Conservation (phyloP, 2,797 vertebrate genomes). For the Alosa sapidissima region DNA sequence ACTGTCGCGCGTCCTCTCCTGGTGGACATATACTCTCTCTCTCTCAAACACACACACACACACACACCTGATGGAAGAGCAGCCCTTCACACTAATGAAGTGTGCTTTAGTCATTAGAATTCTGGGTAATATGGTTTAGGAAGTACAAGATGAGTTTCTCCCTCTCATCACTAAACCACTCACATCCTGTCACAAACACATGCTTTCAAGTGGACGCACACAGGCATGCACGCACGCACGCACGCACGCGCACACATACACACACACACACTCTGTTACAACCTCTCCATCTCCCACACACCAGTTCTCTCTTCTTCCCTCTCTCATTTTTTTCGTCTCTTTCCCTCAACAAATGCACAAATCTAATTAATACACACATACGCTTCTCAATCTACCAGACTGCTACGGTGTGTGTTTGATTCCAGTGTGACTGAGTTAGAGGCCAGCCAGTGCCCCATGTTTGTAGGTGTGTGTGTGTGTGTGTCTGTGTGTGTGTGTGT, state of each 20-base stretch:
- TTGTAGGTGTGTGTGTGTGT: not conserved
- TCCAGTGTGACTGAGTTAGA: not conserved
- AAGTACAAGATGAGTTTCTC: not conserved
- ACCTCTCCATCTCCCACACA: not conserved
- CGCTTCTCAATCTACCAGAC: not conserved
- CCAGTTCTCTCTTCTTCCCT: too few relatives aligned
- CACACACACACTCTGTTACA: not conserved
- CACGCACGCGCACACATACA: not conserved
- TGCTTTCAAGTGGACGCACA: not conserved
- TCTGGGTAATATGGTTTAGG: not conserved
- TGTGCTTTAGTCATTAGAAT: slow-evolving; percentile 14
- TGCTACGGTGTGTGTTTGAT: not conserved
- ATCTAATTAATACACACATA: not conserved
- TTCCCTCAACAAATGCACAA: not conserved
- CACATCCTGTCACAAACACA: slow-evolving; percentile 3
- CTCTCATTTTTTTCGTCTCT: too few relatives aligned
- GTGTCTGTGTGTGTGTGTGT: slow-evolving; percentile 9
- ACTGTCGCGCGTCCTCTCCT: slow-evolving; percentile 51
- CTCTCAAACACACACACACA: not conserved
- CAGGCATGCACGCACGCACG: not conserved
- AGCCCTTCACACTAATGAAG: not conserved
- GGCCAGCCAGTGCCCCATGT: not conserved
- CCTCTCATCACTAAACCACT: not conserved
- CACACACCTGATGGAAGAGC: not conserved
- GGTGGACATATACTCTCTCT: slow-evolving; percentile 14